A percentile compares a stretch with the other conserved stretches of the same genome.
phyloP scores from a whole-genome alignment of 2,113 vertebrate genomes.

The Plectropomus leopardus region DNA sequence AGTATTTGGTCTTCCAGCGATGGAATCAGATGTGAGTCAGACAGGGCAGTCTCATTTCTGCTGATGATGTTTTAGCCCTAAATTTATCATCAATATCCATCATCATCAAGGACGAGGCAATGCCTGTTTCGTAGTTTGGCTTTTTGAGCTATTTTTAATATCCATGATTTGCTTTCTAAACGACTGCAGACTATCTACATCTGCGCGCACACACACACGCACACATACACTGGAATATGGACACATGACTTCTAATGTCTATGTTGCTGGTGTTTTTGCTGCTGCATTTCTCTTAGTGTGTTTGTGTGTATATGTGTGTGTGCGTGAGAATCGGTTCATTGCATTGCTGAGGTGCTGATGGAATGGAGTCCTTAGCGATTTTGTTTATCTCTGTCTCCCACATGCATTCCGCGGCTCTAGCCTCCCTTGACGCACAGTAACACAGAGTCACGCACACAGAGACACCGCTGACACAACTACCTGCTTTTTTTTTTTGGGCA shows the following conservation, averaged over 20 bases:
- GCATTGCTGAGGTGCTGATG: conserved; percentile 55
- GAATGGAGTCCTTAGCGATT: conserved; percentile 50
- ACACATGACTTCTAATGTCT: neutral
- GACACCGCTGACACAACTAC: conserved; percentile 53
- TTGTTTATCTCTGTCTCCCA: conserved; percentile 67
- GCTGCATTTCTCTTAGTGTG: conserved; percentile 8
- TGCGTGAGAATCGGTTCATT: conserved; percentile 9
- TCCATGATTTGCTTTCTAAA: neutral
- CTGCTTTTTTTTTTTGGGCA: conserved; percentile 47
- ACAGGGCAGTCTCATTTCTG: neutral
- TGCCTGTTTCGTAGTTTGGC: neutral
- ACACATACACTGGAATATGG: neutral
- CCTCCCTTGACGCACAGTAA: conserved; percentile 30
- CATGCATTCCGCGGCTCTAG: conserved; percentile 25
- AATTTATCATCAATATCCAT: conserved; percentile 11
- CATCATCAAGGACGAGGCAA: neutral
- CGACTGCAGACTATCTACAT: neutral
- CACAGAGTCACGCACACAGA: conserved; percentile 16
- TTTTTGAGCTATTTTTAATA: conserved; percentile 5
- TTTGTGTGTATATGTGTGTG: conserved; percentile 14
- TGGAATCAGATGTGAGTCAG: neutral
- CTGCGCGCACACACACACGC: neutral
- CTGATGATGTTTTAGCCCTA: neutral
- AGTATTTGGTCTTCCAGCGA: neutral
- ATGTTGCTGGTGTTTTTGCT: conserved; percentile 6